Percentiles rank a stretch among this genome's conserved stretches.
Conservation (phyloP, 1,140 invertebrate species). For the Cardiocondyla obscurior region DNA sequence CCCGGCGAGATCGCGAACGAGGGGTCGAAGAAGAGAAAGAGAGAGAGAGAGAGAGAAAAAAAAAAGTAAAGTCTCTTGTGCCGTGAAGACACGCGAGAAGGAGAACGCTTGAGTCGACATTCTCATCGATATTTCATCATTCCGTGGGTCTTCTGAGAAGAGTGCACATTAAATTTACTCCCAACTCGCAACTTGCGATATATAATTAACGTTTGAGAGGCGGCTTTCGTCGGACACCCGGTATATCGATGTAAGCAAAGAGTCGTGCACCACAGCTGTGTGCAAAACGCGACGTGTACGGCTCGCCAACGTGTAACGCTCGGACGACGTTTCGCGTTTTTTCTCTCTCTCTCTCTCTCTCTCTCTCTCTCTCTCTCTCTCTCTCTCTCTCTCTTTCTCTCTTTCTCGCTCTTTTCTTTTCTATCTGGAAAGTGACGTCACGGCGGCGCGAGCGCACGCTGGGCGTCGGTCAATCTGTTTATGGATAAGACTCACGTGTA, state of each 20-base stretch:
- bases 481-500: constrained; percentile 50
- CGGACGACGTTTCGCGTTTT: neutral
- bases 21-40: neutral
- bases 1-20: neutral
- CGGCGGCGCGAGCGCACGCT: neutral
- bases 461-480: constrained; percentile 60
- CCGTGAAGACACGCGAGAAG: too few species aligned
- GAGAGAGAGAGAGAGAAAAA: too few species aligned
- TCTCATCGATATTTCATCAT: neutral
- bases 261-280: neutral
- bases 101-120: neutral
- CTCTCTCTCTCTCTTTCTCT: neutral
- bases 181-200: neutral
- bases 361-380: neutral
- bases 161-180: constrained; percentile 1
- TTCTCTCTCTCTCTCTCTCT: neutral
- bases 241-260: neutral
- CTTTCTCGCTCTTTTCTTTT: neutral
- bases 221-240: neutral
- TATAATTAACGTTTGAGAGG: neutral
- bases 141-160: neutral
- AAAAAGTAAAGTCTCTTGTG: too few species aligned
- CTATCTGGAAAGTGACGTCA: constrained; percentile 54
- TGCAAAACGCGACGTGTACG: constrained; percentile 32
- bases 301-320: neutral